These are phyloP conservation scores for Brachionus sp. DNA, from an alignment of 1,140 invertebrate genomes.

Conservation along the genomic window DNA sequence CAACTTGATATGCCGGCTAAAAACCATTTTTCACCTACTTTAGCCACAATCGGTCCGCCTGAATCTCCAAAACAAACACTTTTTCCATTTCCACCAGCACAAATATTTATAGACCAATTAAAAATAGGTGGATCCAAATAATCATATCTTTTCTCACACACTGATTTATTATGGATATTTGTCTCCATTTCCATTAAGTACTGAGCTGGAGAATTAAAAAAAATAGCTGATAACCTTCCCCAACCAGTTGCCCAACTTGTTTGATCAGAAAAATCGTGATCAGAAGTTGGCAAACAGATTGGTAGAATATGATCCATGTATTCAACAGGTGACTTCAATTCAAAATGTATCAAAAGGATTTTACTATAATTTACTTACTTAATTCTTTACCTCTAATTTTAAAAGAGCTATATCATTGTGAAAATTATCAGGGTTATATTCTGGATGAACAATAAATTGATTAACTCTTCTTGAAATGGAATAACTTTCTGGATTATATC, in stretches of 20 bases:
- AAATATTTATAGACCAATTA: not conserved
- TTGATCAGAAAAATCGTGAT: not conserved
- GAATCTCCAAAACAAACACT: not conserved
- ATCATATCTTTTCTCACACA: no score
- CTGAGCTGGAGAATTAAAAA: not conserved
- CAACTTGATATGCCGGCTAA: not conserved
- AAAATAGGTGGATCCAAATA: no score
- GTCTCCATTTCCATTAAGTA: not conserved
- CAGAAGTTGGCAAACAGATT: not conserved
- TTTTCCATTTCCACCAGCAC: not conserved
- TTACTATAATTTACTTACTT: not conserved
- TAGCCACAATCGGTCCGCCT: not conserved
- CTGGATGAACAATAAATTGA: not conserved
- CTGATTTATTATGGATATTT: no score
- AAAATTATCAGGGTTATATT: not conserved
- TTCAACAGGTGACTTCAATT: not conserved
- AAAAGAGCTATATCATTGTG: conserved; percentile 25
- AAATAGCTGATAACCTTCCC: not conserved
- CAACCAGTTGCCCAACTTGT: not conserved
- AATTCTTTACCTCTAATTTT: not conserved
- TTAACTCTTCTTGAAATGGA: not conserved
- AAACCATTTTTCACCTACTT: not conserved
- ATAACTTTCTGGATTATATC: not conserved
- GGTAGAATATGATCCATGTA: not conserved
- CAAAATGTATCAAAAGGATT: not conserved